A percentile compares a stretch with the other conserved stretches of the same genome.
These are phyloP conservation scores for Phainopepla nitens DNA, from an alignment of 2,113 vertebrate genomes.

Conservation along the genomic window DNA sequence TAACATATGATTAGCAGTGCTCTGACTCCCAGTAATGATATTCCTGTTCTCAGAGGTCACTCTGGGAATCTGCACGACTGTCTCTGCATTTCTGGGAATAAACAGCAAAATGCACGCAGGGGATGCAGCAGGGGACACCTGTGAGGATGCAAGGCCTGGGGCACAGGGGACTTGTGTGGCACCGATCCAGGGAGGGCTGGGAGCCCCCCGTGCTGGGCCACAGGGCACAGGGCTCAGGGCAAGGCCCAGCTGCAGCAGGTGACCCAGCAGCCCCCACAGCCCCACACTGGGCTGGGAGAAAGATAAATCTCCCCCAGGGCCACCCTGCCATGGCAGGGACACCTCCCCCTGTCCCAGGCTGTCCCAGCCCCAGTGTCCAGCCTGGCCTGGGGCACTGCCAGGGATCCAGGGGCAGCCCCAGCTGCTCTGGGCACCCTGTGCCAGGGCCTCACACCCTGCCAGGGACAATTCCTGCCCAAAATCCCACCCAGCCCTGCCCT, in stretches of 20 bases:
- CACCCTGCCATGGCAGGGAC: not conserved
- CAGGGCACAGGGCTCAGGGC: no score
- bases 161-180: rapidly evolving
- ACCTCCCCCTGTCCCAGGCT: not conserved
- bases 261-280: rapidly evolving
- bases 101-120: not conserved
- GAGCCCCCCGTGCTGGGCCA: rapidly evolving
- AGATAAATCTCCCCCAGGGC: not conserved
- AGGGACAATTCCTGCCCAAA: not conserved
- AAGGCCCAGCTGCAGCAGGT: not conserved
- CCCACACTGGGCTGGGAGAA: not conserved
- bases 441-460: not conserved
- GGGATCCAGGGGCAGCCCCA: not conserved
- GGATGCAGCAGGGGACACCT: not conserved
- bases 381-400: not conserved
- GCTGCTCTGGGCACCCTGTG: not conserved
- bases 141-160: rapidly evolving
- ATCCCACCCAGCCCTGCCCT: not conserved
- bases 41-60: constrained; percentile 47
- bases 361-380: not conserved
- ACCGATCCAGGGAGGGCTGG: rapidly evolving
- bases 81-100: not conserved
- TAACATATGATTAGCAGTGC: constrained; percentile 52
- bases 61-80: not conserved
- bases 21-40: constrained; percentile 22